Evolutionary conservation across 2,888 invertebrate genomes (phyloP).

Genomic region (Bellardia pandia): DNA sequence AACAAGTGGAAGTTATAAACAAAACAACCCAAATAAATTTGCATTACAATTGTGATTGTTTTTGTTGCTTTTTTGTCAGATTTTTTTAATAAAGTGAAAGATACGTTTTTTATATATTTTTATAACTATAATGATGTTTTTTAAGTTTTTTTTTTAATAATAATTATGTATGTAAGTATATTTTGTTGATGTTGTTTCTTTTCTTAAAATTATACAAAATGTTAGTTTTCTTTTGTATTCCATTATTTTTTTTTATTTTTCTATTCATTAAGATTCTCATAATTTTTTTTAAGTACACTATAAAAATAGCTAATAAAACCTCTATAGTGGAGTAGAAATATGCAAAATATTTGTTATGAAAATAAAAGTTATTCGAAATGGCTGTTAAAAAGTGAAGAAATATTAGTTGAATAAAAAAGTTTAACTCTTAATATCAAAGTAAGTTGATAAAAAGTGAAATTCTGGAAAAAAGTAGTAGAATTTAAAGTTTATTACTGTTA

Average conservation of each 20-base stretch:
- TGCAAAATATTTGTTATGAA: not conserved
- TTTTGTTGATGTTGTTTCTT: not conserved
- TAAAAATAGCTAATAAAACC: conserved; percentile 7
- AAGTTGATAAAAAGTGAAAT: not conserved
- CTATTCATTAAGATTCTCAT: conserved; percentile 5
- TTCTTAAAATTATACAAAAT: not conserved
- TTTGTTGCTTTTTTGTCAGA: conserved; percentile 8
- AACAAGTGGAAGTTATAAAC: conserved; percentile 60
- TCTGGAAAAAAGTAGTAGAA: not conserved
- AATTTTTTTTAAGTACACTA: not conserved
- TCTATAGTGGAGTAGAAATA: not conserved
- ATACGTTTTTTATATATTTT: not conserved
- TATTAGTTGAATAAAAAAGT: not conserved
- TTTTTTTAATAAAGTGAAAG: conserved; percentile 17
- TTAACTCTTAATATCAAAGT: not conserved
- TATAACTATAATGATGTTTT: not conserved
- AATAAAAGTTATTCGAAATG: conserved; percentile 1
- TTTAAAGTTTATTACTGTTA: not conserved
- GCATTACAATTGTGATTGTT: conserved; percentile 53
- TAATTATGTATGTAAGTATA: not conserved
- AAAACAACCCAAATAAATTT: conserved; percentile 52
- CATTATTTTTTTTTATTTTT: not conserved
- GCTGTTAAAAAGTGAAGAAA: not conserved
- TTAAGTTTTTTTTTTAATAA: not conserved
- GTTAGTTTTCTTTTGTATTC: conserved; percentile 11